Percentiles rank a stretch among this genome's conserved stretches.
Conservation (phyloP, 2,113 vertebrate species). For the Neopipo cinnamomea region DNA sequence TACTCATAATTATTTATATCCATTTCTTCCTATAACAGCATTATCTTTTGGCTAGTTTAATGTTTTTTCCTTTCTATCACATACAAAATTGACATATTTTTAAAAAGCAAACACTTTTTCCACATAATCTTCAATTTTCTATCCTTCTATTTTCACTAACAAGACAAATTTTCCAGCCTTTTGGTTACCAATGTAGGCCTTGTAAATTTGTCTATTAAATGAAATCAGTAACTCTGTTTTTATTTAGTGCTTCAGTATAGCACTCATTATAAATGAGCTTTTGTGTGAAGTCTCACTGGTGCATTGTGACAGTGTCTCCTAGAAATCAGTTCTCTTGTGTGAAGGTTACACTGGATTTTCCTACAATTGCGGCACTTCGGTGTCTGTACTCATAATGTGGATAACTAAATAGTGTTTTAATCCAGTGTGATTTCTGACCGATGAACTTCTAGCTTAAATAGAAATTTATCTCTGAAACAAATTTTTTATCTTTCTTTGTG, state of each 20-base stretch:
- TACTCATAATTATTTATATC: background rate
- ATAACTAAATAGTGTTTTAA: background rate
- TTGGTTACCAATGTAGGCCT: background rate
- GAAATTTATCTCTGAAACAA: background rate
- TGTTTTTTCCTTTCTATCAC: background rate
- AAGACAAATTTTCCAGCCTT: background rate
- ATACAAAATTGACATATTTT: background rate
- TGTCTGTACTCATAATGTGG: background rate
- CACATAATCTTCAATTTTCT: background rate
- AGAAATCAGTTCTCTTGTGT: background rate
- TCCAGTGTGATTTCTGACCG: background rate
- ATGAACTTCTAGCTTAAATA: background rate
- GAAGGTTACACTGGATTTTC: background rate
- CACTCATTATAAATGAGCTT: background rate
- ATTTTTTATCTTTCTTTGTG: background rate
- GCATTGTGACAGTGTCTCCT: background rate
- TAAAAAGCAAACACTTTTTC: background rate
- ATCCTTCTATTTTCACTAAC: background rate
- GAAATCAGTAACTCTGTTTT: background rate
- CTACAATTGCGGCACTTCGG: rapidly evolving
- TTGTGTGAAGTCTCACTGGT: background rate
- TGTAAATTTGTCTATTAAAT: background rate
- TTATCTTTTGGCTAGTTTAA: background rate
- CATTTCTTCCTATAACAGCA: background rate
- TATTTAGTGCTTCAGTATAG: background rate